Base-by-base conservation (phyloP, 2,113 vertebrate genomes). In the Alexandromys fortis region DNA sequence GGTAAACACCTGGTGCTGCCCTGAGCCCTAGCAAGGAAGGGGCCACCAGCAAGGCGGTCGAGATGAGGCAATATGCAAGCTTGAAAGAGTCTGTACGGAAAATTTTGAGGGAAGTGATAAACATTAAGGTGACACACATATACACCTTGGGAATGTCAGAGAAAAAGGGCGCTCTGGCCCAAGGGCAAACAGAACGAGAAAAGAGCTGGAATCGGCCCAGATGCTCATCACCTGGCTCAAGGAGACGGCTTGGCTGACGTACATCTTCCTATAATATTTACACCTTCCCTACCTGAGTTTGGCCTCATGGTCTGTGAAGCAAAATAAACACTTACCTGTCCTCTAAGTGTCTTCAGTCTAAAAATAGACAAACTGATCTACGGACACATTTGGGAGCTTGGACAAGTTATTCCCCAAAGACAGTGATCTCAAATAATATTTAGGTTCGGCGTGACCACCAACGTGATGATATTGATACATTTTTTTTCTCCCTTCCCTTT, bases 101-200 rank as follows among this genome's bases (percentile, higher is more conserved):
- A 92, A 8, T 38, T 65, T 85, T 83, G 73, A 93, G 42, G 21
- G 92, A 72, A 76, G 81, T 85, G 68, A 94, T 91, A 95, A 92
- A 91, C 30, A 88, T 85, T 85, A 90, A 96, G 65, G 49, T 19
- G 24, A 86, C 14, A 38, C 45, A 55, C 52, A 19, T 13, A 92
- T 70, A 68, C 26, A 49, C 83, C n/a, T n/a, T 26, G 11, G 7
- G 86, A 55, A 61, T 9, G 65, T 92, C 75, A 93, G 87, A 90
- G 65, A 85, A 78, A 94, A 72, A 94, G 91, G 88, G 93, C 93
- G 82, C 33, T 95, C 89, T 95, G 67, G 92, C 82, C 87, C 95
- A 97, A 97, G 96, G 97, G 96, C 95, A 98, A 93, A 94, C 72
- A 95, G 92, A 86, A 92, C 86, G 92, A 94, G 89, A 79, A 92